Conservation (phyloP, 2,113 vertebrate genomes). For the Oriolus oriolus region DNA sequence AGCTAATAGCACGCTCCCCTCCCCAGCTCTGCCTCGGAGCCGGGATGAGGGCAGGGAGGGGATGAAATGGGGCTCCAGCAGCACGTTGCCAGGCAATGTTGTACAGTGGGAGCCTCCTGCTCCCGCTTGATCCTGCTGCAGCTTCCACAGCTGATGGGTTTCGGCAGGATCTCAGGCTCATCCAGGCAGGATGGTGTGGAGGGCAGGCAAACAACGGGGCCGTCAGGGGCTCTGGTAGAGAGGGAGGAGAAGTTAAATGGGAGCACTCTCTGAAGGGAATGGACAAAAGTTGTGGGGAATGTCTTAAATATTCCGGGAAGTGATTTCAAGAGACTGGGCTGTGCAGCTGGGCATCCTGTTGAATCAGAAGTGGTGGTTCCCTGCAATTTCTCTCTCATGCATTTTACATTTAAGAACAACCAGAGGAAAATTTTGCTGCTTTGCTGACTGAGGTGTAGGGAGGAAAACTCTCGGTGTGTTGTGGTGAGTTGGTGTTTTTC, state of each 20-base stretch:
- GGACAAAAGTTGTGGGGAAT: background rate
- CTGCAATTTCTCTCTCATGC: fast-evolving
- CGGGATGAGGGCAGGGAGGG: background rate
- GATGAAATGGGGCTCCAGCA: background rate
- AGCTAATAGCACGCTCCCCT: background rate
- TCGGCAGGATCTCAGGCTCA: background rate
- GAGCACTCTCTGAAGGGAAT: background rate
- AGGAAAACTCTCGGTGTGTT: background rate
- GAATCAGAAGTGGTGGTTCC: background rate
- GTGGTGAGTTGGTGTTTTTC: background rate
- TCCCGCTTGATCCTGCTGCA: background rate
- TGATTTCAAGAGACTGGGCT: background rate
- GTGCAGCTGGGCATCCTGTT: fast-evolving
- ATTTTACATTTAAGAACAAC: background rate
- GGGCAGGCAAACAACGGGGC: background rate
- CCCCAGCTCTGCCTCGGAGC: background rate
- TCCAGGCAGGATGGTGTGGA: background rate
- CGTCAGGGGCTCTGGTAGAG: background rate
- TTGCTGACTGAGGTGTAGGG: background rate
- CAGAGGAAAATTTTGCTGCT: background rate
- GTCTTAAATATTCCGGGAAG: background rate
- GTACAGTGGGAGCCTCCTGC: background rate
- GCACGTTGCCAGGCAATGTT: background rate
- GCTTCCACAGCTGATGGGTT: background rate
- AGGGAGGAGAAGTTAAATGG: background rate